Evolutionary conservation across 2,888 invertebrate species (phyloP).

Genomic region (Timema podura): DNA sequence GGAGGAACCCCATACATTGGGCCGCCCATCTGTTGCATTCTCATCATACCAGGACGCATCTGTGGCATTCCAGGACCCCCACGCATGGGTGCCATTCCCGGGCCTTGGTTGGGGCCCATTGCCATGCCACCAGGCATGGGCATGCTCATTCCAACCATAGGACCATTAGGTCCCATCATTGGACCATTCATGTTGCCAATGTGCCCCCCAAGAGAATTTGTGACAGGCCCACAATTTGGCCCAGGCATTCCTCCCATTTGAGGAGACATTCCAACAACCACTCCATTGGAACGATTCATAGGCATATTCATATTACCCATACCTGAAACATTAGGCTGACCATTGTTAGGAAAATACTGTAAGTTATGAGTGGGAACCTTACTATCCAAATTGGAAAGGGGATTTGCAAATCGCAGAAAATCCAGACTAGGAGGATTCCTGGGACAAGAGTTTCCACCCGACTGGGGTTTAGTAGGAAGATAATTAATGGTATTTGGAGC

Average conservation of each 20-base stretch:
- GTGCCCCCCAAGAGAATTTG: conserved; percentile 35
- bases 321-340: conserved; percentile 50
- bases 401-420: conserved; percentile 83
- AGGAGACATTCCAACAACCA: conserved; percentile 40
- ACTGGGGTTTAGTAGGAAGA: conserved; percentile 90
- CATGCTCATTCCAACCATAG: conserved; percentile 46
- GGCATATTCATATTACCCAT: conserved; percentile 52
- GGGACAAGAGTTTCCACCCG: conserved; percentile 59
- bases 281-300: conserved; percentile 46
- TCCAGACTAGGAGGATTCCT: conserved; percentile 84
- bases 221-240: conserved; percentile 42
- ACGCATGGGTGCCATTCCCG: conserved; percentile 41
- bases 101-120: conserved; percentile 41
- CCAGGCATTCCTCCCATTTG: conserved; percentile 36
- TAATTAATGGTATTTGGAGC: conserved; percentile 98
- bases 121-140: conserved; percentile 36
- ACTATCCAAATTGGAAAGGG: conserved; percentile 66
- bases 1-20: conserved; percentile 28
- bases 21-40: conserved; percentile 33
- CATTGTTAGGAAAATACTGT: conserved; percentile 67
- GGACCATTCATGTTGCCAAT: conserved; percentile 45
- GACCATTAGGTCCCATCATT: conserved; percentile 52
- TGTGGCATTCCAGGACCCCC: conserved; percentile 29
- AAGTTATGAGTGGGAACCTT: conserved; percentile 67
- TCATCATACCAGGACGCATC: conserved; percentile 39